Conservation (phyloP, 2,888 invertebrate species). For the Scaptomyza tumidula region DNA sequence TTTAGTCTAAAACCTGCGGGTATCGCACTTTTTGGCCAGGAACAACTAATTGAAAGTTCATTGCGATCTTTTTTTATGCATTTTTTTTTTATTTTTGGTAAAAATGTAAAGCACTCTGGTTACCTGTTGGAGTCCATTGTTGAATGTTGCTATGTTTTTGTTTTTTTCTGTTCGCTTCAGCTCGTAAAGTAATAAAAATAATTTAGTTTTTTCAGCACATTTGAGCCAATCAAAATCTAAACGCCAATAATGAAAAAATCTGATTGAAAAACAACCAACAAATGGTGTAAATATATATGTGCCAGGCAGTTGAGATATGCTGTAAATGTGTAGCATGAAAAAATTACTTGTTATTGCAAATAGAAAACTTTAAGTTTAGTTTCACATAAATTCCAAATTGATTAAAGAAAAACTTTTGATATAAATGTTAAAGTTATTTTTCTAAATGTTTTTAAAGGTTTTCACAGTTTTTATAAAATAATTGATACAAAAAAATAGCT, state of each 20-base stretch:
- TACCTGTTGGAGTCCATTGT: slow-evolving; percentile 39
- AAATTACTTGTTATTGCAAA: too few species aligned
- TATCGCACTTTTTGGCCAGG: slow-evolving; percentile 15
- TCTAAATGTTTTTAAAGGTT: too few species aligned
- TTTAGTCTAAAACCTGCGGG: slow-evolving; percentile 3
- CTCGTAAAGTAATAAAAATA: slow-evolving; percentile 61
- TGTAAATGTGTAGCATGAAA: not conserved
- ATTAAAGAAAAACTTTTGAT: too few species aligned
- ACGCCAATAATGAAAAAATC: slow-evolving; percentile 72
- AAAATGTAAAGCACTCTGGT: slow-evolving; percentile 20
- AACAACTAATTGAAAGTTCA: slow-evolving; percentile 51
- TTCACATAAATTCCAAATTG: too few species aligned
- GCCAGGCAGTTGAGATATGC: slow-evolving; percentile 15
- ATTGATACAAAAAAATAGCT: too few species aligned
- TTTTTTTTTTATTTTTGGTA: not conserved
- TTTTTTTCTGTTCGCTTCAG: slow-evolving; percentile 9
- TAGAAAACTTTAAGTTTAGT: too few species aligned
- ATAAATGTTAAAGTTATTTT: too few species aligned
- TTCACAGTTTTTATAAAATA: too few species aligned
- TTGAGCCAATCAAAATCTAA: slow-evolving; percentile 75
- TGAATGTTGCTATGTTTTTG: slow-evolving; percentile 16
- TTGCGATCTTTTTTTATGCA: slow-evolving; percentile 11
- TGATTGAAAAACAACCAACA: slow-evolving; percentile 59
- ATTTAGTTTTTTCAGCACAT: slow-evolving; percentile 64
- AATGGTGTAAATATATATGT: not conserved